Conservation (phyloP, 2,797 vertebrate genomes). For the Syndactyla subalaris region DNA sequence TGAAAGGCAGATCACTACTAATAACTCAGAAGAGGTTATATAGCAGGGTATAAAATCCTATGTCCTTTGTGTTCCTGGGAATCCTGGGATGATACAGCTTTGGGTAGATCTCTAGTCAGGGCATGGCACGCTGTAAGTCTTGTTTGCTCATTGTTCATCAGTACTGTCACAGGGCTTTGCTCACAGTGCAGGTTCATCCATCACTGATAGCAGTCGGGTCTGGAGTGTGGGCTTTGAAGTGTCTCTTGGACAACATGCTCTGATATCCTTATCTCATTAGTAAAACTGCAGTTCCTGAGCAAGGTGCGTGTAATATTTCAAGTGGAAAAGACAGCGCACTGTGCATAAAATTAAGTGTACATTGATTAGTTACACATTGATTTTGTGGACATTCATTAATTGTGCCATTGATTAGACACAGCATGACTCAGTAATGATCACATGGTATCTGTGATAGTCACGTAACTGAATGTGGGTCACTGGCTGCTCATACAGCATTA, state of each 20-base stretch:
- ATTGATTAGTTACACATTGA: background rate
- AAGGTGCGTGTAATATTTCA: background rate
- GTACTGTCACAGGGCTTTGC: background rate
- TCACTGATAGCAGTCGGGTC: rapidly evolving
- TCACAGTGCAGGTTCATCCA: background rate
- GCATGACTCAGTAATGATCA: background rate
- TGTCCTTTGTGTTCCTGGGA: background rate
- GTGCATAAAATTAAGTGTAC: background rate
- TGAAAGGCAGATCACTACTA: background rate
- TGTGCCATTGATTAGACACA: background rate
- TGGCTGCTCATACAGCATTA: background rate
- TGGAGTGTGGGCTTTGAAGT: background rate
- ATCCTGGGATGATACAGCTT: background rate
- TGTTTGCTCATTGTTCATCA: background rate
- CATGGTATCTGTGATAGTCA: rapidly evolving
- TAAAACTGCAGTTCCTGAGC: background rate
- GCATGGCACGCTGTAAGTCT: background rate
- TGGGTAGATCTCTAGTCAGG: background rate
- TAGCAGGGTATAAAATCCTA: background rate
- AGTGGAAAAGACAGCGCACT: background rate
- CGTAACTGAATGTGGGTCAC: background rate
- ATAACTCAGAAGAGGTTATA: background rate
- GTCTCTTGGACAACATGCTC: background rate
- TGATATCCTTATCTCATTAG: background rate
- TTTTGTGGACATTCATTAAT: background rate